Evolutionary conservation across 2,797 vertebrate species (phyloP), one percentile per base, ranked within the genome.

Genomic region (Balearica regulorum): DNA sequence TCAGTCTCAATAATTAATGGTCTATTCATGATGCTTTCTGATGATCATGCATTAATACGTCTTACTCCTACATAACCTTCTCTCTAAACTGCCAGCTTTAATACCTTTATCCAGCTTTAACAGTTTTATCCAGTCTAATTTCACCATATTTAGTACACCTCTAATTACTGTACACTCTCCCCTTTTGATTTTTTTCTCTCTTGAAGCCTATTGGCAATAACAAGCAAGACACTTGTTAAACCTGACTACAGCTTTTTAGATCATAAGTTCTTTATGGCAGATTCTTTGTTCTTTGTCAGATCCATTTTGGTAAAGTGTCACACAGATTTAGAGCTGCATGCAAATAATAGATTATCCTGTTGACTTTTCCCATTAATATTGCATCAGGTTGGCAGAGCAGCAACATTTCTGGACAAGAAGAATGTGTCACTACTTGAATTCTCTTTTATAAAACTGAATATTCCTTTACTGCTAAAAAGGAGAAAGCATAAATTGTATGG

Each of bases 251-350:
- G 83, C 11, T 78, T 95, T 94, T 96, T 66, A 90, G 68, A 93
- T 89, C 90, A 87, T 58, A 75, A 71, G 29, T 85, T 92, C 53
- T 89, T 58, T 61, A 83, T 87, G 75, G 44, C 66, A 96, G 71
- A 78, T 37, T 95, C 88, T 93, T 95, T 96, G 88, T 85, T 96
- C 94, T 94, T 93, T 92, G 91, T 94, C 94, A 96, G 73, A 90
- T 89, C 49, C 1, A 0, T 82, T 93, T 95, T 77, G 83, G 78
- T 51, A 68, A 89, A 69, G 43, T 87, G 93, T 80, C 93, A 87
- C 0, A 1, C 22, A 91, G 64, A 83, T 80, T 91, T 68, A 85
- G 65, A 93, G 26, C 68, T 85, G 71, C 57, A 80, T 78, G 69
- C 81, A 96, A 92, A 94, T 94, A 96, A 78, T 1, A 87, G 77